Percentiles rank a stretch among this genome's conserved stretches.
phyloP scores from a whole-genome alignment of 1,140 invertebrate species.

The Delia radicum region DNA sequence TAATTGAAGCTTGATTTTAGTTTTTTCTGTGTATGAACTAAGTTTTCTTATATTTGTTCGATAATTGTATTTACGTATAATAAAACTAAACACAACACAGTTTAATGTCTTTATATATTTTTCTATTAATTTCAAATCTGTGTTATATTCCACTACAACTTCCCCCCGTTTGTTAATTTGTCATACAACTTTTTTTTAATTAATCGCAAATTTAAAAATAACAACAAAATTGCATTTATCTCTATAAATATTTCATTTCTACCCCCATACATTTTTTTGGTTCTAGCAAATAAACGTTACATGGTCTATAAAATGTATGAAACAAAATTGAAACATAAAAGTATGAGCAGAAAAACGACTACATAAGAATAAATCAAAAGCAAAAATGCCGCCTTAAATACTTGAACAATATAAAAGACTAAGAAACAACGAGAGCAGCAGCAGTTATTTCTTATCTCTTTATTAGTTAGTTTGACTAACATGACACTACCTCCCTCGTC shows the following conservation, averaged over 20 bases:
- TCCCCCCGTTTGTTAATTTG: too few species aligned
- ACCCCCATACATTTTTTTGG: background rate
- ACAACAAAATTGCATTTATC: background rate
- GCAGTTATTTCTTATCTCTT: background rate
- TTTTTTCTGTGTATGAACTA: too few species aligned
- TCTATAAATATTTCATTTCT: background rate
- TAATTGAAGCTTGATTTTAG: too few species aligned
- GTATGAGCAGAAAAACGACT: background rate
- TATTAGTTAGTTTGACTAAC: background rate
- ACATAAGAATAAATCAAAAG: constrained; percentile 5
- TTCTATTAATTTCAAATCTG: too few species aligned
- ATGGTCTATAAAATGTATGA: background rate
- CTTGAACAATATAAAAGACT: background rate
- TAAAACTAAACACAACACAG: too few species aligned
- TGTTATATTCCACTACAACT: too few species aligned
- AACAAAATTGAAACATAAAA: background rate
- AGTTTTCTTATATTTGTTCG: too few species aligned
- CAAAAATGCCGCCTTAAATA: background rate
- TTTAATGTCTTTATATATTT: too few species aligned
- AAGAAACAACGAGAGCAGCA: background rate
- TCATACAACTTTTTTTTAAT: too few species aligned
- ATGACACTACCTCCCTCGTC: background rate
- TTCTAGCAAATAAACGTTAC: background rate
- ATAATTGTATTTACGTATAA: too few species aligned
- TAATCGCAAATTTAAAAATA: background rate